Evolutionary conservation across 1,140 invertebrate genomes (phyloP), one percentile per base, ranked within the genome.

Genomic region (Thereuonema tuberculata): DNA sequence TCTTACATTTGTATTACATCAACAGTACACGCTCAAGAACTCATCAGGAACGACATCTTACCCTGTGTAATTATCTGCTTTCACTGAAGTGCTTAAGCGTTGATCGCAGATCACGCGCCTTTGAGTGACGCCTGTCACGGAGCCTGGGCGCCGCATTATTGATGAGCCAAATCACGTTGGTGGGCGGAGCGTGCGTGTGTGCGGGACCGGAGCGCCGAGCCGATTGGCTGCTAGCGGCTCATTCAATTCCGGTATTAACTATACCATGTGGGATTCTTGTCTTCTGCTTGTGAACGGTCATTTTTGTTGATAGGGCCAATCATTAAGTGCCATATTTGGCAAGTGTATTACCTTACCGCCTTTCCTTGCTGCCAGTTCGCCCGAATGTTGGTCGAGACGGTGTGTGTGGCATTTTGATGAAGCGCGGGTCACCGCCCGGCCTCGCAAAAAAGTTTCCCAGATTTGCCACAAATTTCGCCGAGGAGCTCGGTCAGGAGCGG

Each of bases 231-330:
- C n/a, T n/a, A n/a, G 9, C 37, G 37, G 2, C 56, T 21, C 56
- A 48, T 24, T 50, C 56, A 23, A 58, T 23, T 47, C 56, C 37
- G 57, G 55, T 61, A 43, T 55, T 61, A 67, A 68, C 64, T 53
- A 68, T 59, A 63, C 65, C 68, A 69, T 68, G 68, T 70, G 66
- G 65, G 59, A 60, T 56, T 60, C 56, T 62, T 53, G 58, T 37
- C 48, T 28, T 3, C 5, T 27, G 64, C 61, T 58, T 63, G 63
- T 63, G 62, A 63, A 65, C 63, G 62, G 65, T 60, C 59, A 68
- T 70, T 63, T 65, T 69, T 66, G 67, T 65, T 64, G 67, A 71
- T 70, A 66, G 66, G 66, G 68, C 68, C 69, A 70, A 70, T 70
- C 68, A 69, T 61, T 66, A 61, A 60, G 61, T 67, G 58, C 66